Conservation (phyloP, 2,888 invertebrate species). For the Parnassius smintheus region DNA sequence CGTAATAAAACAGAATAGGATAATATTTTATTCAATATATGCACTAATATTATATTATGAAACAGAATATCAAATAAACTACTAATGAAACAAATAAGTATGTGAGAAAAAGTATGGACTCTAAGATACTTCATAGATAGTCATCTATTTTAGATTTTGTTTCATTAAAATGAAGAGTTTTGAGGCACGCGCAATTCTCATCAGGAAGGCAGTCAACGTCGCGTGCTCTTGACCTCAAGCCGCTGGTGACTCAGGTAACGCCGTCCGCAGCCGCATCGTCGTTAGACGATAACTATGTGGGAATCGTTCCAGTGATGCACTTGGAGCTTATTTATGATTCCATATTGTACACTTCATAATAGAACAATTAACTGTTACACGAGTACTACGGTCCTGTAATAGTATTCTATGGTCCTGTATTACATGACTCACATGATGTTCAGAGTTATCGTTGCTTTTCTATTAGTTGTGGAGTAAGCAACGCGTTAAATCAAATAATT, state of each 20-base stretch:
- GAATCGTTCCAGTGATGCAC: conserved; percentile 29
- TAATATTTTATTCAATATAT: no score
- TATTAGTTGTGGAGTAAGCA: no score
- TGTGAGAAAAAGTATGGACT: no score
- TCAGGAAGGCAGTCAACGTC: conserved; percentile 57
- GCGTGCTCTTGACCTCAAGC: conserved; percentile 74
- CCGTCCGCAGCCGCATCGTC: conserved; percentile 32
- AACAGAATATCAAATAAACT: no score
- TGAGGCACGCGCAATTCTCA: conserved; percentile 63
- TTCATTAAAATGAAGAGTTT: conserved; percentile 28
- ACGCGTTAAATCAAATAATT: no score
- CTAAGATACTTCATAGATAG: conserved; percentile 2
- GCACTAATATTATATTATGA: no score
- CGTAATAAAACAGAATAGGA: no score
- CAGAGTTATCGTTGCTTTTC: no score
- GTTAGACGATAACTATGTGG: conserved; percentile 39
- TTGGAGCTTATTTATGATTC: conserved; percentile 15
- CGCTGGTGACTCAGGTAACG: conserved; percentile 58
- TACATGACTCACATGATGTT: no score
- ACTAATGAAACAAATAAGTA: no score
- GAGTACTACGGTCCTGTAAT: background rate
- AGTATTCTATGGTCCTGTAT: no score
- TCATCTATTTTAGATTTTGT: background rate
- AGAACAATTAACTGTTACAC: conserved; percentile 12
- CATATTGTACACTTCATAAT: conserved; percentile 18